Evolutionary conservation across 2,888 invertebrate genomes (phyloP).

Genomic region (Plebejus argus): DNA sequence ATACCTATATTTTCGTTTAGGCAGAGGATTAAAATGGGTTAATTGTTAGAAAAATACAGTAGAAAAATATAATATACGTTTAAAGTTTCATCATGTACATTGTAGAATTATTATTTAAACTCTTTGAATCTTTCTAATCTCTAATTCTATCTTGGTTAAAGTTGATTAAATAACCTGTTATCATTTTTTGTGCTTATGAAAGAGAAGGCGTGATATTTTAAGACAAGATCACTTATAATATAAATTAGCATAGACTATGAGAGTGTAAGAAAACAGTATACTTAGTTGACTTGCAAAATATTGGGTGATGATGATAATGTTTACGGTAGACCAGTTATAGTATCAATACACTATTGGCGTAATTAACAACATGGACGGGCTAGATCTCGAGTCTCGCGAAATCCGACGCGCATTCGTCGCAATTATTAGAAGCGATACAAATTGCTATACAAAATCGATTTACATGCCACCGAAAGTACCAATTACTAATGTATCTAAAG

Average conservation of each 20-base stretch:
- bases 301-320: background rate
- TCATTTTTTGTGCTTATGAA: too few relatives aligned
- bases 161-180: too few relatives aligned
- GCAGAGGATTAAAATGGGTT: too few relatives aligned
- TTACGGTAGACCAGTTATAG: constrained; percentile 33
- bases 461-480: constrained; percentile 28
- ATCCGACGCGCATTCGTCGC: constrained; percentile 43
- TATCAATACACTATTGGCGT: constrained; percentile 59
- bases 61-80: too few relatives aligned
- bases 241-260: background rate
- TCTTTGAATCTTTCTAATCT: too few relatives aligned
- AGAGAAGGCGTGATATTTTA: too few relatives aligned
- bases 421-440: constrained; percentile 35
- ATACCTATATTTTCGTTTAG: too few relatives aligned
- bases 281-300: background rate
- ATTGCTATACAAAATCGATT: constrained; percentile 30
- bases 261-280: background rate
- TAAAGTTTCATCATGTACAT: too few relatives aligned
- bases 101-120: too few relatives aligned
- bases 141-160: too few relatives aligned
- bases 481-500: constrained; percentile 20
- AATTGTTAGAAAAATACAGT: too few relatives aligned
- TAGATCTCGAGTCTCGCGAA: constrained; percentile 49
- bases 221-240: too few relatives aligned
- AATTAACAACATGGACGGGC: constrained; percentile 66